phyloP scores from a whole-genome alignment of 2,113 vertebrate genomes.

The Andinoacara biseriatus region DNA sequence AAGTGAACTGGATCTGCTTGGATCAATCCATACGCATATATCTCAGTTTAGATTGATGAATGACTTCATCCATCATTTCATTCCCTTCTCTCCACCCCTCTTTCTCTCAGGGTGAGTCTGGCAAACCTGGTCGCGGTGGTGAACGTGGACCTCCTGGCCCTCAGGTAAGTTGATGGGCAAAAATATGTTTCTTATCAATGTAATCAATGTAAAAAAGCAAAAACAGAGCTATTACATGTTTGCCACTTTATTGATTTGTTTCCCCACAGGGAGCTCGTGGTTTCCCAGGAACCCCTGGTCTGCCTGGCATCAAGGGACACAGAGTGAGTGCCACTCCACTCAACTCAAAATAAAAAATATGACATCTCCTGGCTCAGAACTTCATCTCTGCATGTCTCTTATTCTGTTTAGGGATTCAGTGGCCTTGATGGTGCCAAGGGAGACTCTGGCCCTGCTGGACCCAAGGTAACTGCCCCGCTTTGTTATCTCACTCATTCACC shows the following conservation, averaged over 20 bases:
- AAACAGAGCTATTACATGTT: not conserved
- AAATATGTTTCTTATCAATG: not conserved
- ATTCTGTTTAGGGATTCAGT: conserved; percentile 89
- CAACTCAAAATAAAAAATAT: not conserved
- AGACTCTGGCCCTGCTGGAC: conserved; percentile 92
- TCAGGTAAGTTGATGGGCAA: conserved; percentile 84
- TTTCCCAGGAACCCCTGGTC: conserved; percentile 96
- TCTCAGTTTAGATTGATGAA: not conserved
- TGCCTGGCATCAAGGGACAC: conserved; percentile 99
- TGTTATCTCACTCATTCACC: not conserved
- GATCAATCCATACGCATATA: not conserved
- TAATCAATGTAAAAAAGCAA: not conserved
- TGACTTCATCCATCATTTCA: not conserved
- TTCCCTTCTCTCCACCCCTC: not conserved
- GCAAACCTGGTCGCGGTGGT: conserved; percentile 91
- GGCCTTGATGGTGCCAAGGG: conserved; percentile 98
- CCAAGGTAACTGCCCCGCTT: conserved; percentile 86
- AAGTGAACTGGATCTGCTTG: conserved; percentile 55
- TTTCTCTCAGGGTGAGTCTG: conserved; percentile 90
- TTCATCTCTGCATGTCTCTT: not conserved
- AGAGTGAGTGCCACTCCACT: conserved; percentile 83
- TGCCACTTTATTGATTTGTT: not conserved
- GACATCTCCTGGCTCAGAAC: not conserved
- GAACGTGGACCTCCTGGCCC: conserved; percentile 93
- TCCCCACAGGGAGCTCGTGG: conserved; percentile 90